phyloP scores from a whole-genome alignment of 1,140 invertebrate species.

The Helicoverpa armigera region DNA sequence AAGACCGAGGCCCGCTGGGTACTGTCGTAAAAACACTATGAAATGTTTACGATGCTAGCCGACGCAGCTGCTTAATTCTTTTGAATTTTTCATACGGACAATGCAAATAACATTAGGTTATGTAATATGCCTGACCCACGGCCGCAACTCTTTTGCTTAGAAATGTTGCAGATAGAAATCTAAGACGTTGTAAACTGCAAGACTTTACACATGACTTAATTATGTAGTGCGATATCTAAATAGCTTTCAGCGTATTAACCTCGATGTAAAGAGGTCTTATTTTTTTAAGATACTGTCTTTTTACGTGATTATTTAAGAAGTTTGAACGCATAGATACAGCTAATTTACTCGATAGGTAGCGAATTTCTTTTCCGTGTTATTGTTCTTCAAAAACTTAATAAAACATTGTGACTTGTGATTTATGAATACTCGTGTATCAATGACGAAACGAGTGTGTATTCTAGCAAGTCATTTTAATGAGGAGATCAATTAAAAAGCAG shows the following conservation, averaged over 20 bases:
- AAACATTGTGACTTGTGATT: too few species aligned
- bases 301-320: background rate
- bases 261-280: background rate
- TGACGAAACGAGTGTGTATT: background rate
- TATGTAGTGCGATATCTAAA: background rate
- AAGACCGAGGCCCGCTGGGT: conserved; percentile 45
- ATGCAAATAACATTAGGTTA: conserved; percentile 49
- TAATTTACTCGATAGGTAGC: too few species aligned
- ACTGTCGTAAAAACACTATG: conserved; percentile 64
- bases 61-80: conserved; percentile 55
- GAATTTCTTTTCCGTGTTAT: too few species aligned
- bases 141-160: conserved; percentile 29
- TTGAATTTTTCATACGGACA: conserved; percentile 58
- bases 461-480: background rate
- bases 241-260: background rate
- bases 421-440: too few species aligned
- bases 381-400: too few species aligned
- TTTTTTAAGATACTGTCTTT: background rate
- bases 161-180: conserved; percentile 11
- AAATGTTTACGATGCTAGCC: conserved; percentile 64
- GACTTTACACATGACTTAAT: conserved; percentile 2
- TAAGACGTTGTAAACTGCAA: background rate
- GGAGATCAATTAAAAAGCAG: background rate
- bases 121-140: conserved; percentile 32
- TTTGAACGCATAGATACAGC: too few species aligned